These are phyloP conservation scores for Diaprepes abbreviatus DNA, from an alignment of 2,888 invertebrate species.

Conservation along the genomic window DNA sequence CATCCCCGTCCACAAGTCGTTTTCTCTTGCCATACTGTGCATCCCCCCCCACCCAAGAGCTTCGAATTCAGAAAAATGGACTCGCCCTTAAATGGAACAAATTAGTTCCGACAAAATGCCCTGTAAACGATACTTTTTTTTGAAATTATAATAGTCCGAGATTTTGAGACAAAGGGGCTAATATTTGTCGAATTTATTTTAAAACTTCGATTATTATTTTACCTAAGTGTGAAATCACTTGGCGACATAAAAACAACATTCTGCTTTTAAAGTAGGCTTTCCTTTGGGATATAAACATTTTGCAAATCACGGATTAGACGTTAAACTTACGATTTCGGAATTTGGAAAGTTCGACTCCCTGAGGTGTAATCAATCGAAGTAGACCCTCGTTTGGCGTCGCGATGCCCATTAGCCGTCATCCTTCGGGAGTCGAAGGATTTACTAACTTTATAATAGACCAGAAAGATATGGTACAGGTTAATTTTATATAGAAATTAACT, in stretches of 20 bases:
- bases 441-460: conserved; percentile 17
- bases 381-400: conserved; percentile 62
- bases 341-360: conserved; percentile 37
- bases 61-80: too few relatives aligned
- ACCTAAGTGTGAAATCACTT: too few relatives aligned
- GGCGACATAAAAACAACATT: conserved; percentile 7
- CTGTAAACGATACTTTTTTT: too few relatives aligned
- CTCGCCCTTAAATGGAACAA: too few relatives aligned
- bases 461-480: conserved; percentile 26
- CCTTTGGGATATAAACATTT: conserved; percentile 29
- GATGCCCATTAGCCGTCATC: conserved; percentile 63
- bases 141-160: too few relatives aligned
- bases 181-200: too few relatives aligned
- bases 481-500: conserved; percentile 9
- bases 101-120: too few relatives aligned
- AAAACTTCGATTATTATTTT: too few relatives aligned
- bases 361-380: conserved; percentile 63
- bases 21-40: too few relatives aligned
- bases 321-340: conserved; percentile 37
- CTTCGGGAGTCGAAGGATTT: conserved; percentile 33
- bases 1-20: too few relatives aligned
- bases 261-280: conserved; percentile 35
- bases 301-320: conserved; percentile 42
- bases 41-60: too few relatives aligned
- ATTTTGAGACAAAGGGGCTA: too few relatives aligned